Evolutionary conservation across 2,888 invertebrate species (phyloP), one percentile per base, ranked within the genome.

Genomic region (Peribatodes rhomboidaria): DNA sequence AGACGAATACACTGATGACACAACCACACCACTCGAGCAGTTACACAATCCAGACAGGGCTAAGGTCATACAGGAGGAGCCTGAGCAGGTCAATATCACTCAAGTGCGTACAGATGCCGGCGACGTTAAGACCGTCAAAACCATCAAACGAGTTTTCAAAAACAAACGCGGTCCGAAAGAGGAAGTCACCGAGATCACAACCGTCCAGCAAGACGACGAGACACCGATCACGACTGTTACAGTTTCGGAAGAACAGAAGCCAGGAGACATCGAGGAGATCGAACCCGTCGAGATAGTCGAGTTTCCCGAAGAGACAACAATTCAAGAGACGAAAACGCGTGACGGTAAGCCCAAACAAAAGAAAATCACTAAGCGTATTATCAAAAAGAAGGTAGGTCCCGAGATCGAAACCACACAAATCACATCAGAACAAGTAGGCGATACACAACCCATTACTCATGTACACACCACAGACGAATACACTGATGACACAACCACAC

Each of bases 261-360:
- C 22, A 13, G 44, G 22, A 20, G 22, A 22, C 6, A 7, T 13
- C 4, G 44, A 44, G 13, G 7, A 7, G 4, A 22, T 11, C 0
- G 13, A 20, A 11, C 11, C 11, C 1, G 22, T 22, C 1, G 20
- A 44, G 13, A 44, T 22, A 0, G 44, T 44, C 13, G 44, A 44
- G 9, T 9, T 44, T 3, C 44, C 44, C 3, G 44, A 44, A 44
- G 44, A 44, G 13, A 44, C 18, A 1, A 20, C 44, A 1, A 9
- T 44, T 2, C 20, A 44, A 44, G 44, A 44, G 13, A 44, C 11
- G 77, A 18, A 18, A 13, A 11, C 81, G 6, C 35, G 35, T 39
- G 82, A 84, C 46, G 83, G 83, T 73, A 81, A 74, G 65, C 57
- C 55, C 1, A 73, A 69, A 50, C 84, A 84, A 65, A 83, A 84